Conservation (phyloP, 2,888 invertebrate genomes). For the Acronicta leporina region DNA sequence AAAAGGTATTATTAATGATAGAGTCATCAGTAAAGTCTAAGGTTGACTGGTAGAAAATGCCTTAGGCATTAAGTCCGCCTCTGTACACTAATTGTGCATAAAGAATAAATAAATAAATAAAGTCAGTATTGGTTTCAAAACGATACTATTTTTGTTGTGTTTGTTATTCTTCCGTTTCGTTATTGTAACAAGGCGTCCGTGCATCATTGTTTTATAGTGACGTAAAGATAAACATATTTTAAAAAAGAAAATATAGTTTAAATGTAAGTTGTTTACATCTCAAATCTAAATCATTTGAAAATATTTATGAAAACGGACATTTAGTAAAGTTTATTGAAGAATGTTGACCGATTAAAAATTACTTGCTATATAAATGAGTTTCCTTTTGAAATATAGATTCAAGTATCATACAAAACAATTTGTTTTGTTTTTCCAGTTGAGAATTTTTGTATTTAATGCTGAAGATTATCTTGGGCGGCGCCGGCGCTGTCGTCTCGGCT, state of each 20-base stretch:
- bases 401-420: slow-evolving; percentile 8
- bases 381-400: slow-evolving; percentile 7
- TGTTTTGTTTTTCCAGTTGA: slow-evolving; percentile 17
- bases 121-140: slow-evolving; percentile 18
- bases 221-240: slow-evolving; percentile 30
- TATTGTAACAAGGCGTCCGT: neutral
- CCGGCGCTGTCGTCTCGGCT: slow-evolving; percentile 29
- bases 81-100: no score
- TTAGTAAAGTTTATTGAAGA: slow-evolving; percentile 7
- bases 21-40: no score
- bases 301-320: slow-evolving; percentile 19
- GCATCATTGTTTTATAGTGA: slow-evolving; percentile 22
- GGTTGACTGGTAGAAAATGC: no score
- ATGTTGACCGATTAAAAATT: slow-evolving; percentile 22
- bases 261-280: slow-evolving; percentile 31
- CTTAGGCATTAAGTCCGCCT: no score
- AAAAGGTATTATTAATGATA: slow-evolving; percentile 23
- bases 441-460: slow-evolving; percentile 49
- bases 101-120: no score
- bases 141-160: slow-evolving; percentile 24
- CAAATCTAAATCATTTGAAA: slow-evolving; percentile 8
- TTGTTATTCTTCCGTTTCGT: slow-evolving; percentile 29
- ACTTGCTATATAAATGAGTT: slow-evolving; percentile 8
- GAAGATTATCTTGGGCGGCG: slow-evolving; percentile 43
- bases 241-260: slow-evolving; percentile 21